Percentiles rank a stretch among this genome's conserved stretches.
Evolutionary conservation across 2,888 invertebrate species (phyloP).

Genomic region (Epistrophe grossulariae): DNA sequence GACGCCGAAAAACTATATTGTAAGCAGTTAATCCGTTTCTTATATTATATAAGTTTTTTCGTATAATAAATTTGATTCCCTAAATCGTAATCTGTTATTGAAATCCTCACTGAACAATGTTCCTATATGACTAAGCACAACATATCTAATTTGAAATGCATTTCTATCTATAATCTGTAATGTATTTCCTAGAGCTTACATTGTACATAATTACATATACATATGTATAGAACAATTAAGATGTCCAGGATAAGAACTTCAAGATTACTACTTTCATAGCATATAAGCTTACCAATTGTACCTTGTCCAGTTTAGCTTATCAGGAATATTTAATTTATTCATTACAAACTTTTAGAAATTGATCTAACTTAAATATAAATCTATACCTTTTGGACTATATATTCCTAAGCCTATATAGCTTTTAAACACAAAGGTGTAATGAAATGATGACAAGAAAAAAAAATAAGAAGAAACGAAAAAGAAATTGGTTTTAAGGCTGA

Average conservation of each 20-base stretch:
- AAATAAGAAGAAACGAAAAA: neutral
- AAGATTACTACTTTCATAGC: neutral
- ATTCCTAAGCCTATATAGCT: neutral
- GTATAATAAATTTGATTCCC: too few relatives aligned
- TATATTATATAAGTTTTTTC: too few relatives aligned
- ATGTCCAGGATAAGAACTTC: neutral
- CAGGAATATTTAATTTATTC: slow-evolving; percentile 9
- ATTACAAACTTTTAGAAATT: neutral
- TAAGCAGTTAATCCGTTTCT: too few relatives aligned
- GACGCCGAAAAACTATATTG: too few relatives aligned
- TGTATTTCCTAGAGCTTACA: too few relatives aligned
- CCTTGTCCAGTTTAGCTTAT: neutral
- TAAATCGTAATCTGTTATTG: too few relatives aligned
- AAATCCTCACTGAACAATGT: too few relatives aligned
- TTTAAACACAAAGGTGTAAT: neutral
- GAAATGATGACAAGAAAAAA: slow-evolving; percentile 8
- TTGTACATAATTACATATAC: too few relatives aligned
- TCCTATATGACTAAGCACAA: too few relatives aligned
- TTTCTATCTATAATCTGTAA: too few relatives aligned
- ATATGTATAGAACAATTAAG: neutral
- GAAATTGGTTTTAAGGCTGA: slow-evolving; percentile 22
- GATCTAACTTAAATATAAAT: slow-evolving; percentile 7
- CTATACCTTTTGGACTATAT: slow-evolving; percentile 17
- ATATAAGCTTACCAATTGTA: neutral
- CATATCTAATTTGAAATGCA: too few relatives aligned